Evolutionary conservation across 2,888 invertebrate genomes (phyloP).

Genomic region (Conomelus anceps): DNA sequence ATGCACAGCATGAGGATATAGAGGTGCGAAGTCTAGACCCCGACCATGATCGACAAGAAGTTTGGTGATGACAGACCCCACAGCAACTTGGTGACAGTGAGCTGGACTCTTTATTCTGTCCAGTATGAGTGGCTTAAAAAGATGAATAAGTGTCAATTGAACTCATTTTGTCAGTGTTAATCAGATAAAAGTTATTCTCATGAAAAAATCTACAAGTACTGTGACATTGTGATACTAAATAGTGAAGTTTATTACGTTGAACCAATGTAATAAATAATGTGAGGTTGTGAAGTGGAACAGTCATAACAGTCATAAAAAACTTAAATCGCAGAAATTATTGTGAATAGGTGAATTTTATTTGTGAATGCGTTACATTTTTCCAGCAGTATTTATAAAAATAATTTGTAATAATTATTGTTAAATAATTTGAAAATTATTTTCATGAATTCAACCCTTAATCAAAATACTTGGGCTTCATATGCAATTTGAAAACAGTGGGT

Average conservation of each 20-base stretch:
- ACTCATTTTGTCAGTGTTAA: not conserved
- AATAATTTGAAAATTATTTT: too few relatives aligned
- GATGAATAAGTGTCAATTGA: not conserved
- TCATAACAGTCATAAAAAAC: not conserved
- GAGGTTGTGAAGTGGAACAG: not conserved
- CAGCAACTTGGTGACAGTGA: not conserved
- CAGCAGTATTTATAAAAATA: too few relatives aligned
- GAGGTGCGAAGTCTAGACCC: constrained; percentile 3
- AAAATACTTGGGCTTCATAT: too few relatives aligned
- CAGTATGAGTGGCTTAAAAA: not conserved
- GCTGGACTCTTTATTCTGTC: not conserved
- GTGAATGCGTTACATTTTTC: too few relatives aligned
- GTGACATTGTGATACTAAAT: not conserved
- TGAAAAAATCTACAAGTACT: not conserved
- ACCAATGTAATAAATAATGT: too few relatives aligned
- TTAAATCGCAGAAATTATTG: not conserved
- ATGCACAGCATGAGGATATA: not conserved
- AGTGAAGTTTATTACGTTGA: too few relatives aligned
- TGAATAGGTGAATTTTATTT: not conserved
- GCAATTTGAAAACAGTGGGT: too few relatives aligned
- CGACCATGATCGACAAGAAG: not conserved
- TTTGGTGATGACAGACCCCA: not conserved
- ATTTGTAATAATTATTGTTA: too few relatives aligned
- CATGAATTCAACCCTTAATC: too few relatives aligned
- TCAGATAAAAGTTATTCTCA: not conserved